Base-by-base conservation (phyloP, 1,140 invertebrate species). In the Chionoecetes opilio region DNA sequence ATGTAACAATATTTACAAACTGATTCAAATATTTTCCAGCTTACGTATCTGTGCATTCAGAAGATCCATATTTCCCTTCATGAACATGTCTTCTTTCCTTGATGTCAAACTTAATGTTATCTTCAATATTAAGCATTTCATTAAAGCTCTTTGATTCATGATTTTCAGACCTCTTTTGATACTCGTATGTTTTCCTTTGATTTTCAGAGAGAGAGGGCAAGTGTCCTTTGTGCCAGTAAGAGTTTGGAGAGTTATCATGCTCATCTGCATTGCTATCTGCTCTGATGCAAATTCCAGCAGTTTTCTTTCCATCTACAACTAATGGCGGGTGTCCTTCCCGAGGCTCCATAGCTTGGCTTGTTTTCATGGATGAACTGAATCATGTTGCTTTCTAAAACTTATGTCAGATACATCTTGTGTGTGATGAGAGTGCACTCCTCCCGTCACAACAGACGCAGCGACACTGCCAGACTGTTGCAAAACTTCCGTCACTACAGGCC, bases 381-480 rank as follows among this genome's bases (percentile, higher is more conserved):
- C 29, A 5, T 29, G 8, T 37, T 88, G 35, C 32, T 31, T 32
- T 34, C n/a, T 75, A 26, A 14, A 75, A 21, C 21, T 11, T 75
- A 75, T 0, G 21, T 34, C 29, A 31, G 63, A 6, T 8, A 34
- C 63, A 0, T 91, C 89, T 32, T 90, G 38, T 37, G 38, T 90
- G 17, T 31, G 53, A 34, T 75, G 26, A 21, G 8, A 29, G 8
- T 34, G n/a, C 29, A 63, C 37, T 85, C 92, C 92, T 46, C 29
- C 92, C 17, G 92, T 86, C 14, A 46, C 35, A n/a, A 93, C 38
- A 21, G 82, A n/a, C 29, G 34, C 53, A 8, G 92, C 92, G 46
- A 93, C 37, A 53, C 32, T 86, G 31, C 82, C 34, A 31, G 82
- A 86, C 75, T 46, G 37, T 5, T 93, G 82, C 31, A 93, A 46